Evolutionary conservation across 2,888 invertebrate genomes (phyloP).

Genomic region (Morinoia aosen): DNA sequence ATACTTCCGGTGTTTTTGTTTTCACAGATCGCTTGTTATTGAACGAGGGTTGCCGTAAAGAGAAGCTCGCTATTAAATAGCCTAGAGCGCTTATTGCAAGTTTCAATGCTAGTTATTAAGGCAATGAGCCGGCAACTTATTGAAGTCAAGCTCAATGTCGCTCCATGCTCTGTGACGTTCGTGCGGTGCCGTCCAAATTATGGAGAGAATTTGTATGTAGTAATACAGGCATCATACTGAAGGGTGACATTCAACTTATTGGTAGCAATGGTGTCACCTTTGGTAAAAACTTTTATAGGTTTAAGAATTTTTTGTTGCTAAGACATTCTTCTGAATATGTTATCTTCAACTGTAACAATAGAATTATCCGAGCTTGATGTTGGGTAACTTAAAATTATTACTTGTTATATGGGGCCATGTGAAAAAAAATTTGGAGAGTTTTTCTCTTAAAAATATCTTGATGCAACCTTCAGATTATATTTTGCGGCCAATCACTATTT

Average conservation of each 20-base stretch:
- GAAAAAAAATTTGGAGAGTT: neutral
- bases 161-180: neutral
- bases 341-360: neutral
- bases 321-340: neutral
- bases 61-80: neutral
- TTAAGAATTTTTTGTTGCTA: neutral
- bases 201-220: neutral
- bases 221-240: neutral
- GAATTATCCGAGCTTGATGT: neutral
- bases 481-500: no score
- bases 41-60: neutral
- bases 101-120: conserved; percentile 26
- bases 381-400: neutral
- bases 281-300: neutral
- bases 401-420: neutral
- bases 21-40: conserved; percentile 8
- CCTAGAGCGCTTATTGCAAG: neutral
- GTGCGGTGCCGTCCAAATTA: neutral
- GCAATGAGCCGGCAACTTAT: neutral
- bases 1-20: conserved; percentile 42
- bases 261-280: neutral
- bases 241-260: neutral
- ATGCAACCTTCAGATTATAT: no score
- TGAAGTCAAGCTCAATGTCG: conserved; percentile 35
- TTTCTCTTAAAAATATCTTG: no score